Evolutionary conservation across 37 sponge, comb jelly and placozoan species (phyloP).

Genomic region (Mnemiopsis leidyi): DNA sequence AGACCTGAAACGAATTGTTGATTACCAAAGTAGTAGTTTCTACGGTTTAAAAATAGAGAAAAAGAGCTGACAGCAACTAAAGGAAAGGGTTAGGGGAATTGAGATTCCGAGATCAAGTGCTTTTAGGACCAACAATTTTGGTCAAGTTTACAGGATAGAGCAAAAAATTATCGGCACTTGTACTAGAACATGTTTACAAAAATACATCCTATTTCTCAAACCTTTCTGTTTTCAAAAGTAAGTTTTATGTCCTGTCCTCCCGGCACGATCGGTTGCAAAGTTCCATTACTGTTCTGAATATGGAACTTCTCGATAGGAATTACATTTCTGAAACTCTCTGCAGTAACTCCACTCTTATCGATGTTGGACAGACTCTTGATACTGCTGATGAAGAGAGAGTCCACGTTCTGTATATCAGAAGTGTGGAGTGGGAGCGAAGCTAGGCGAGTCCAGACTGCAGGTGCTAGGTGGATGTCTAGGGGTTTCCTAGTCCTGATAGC

Average conservation of each 20-base stretch:
- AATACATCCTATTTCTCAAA: too few relatives aligned
- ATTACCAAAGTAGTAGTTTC: too few relatives aligned
- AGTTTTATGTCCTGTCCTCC: conserved; percentile 32
- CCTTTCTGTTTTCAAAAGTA: conserved; percentile 6
- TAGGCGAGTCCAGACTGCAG: conserved; percentile 80
- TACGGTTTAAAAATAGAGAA: too few relatives aligned
- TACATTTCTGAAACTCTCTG: conserved; percentile 70
- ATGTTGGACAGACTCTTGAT: conserved; percentile 69
- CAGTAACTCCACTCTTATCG: conserved; percentile 73
- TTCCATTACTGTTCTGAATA: conserved; percentile 40
- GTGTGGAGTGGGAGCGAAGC: conserved; percentile 78
- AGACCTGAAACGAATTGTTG: too few relatives aligned
- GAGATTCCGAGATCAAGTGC: too few relatives aligned
- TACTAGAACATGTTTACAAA: too few relatives aligned
- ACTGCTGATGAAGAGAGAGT: background rate
- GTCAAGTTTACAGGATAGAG: too few relatives aligned
- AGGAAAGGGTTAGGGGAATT: too few relatives aligned
- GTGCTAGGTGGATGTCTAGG: conserved; percentile 82
- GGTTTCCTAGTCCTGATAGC: conserved; percentile 90
- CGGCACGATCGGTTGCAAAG: background rate
- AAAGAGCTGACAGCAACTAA: too few relatives aligned
- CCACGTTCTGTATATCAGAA: conserved; percentile 11
- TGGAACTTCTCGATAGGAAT: conserved; percentile 15
- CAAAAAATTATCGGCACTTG: too few relatives aligned
- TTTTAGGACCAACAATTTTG: too few relatives aligned